These are phyloP conservation scores for Mactra quadrangularis DNA, from an alignment of 1,140 invertebrate species.

Conservation along the genomic window DNA sequence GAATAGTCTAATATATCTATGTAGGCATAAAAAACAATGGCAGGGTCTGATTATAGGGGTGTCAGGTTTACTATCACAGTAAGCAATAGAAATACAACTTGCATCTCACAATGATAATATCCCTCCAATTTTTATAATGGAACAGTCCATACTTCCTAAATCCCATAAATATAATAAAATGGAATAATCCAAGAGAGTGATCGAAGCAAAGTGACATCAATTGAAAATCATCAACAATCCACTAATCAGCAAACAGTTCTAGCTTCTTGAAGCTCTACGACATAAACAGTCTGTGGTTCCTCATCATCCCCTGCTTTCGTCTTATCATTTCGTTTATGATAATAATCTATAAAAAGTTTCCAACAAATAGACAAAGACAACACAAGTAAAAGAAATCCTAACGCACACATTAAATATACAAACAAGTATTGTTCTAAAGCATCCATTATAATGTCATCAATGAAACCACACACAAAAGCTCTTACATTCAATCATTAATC, in stretches of 20 bases:
- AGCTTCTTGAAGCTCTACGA: constrained; percentile 2
- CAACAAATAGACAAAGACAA: constrained; percentile 17
- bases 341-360: background rate
- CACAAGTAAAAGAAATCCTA: constrained; percentile 6
- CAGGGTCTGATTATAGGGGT: too few species aligned
- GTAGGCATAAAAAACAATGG: too few species aligned
- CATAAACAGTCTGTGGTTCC: constrained; percentile 20
- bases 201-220: too few species aligned
- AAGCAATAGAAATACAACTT: too few species aligned
- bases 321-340: background rate
- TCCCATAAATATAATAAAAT: too few species aligned
- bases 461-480: background rate
- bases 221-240: background rate
- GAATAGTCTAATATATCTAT: too few species aligned
- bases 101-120: too few species aligned
- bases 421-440: constrained; percentile 30
- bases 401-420: constrained; percentile 30
- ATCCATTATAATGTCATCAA: constrained; percentile 8
- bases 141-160: too few species aligned
- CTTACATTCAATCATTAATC: background rate
- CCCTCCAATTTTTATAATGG: too few species aligned
- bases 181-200: too few species aligned
- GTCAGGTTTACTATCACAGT: too few species aligned
- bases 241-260: constrained; percentile 9
- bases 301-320: background rate